phyloP scores from a whole-genome alignment of 2,797 vertebrate genomes.

The Garrulus glandarius region DNA sequence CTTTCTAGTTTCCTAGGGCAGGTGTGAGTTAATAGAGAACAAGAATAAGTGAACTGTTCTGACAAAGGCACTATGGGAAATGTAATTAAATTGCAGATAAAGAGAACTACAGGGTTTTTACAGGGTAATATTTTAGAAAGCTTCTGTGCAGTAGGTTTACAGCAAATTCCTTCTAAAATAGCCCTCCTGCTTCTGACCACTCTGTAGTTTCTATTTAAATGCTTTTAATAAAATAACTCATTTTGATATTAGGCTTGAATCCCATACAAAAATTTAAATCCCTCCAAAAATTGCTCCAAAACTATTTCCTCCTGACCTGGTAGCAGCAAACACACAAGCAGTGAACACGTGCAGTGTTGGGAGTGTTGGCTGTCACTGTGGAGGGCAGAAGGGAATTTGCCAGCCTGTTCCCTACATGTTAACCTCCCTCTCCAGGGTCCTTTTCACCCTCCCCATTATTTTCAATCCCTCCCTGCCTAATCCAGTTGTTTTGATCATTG shows the following conservation, averaged over 20 bases:
- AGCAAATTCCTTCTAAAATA: slow-evolving; percentile 57
- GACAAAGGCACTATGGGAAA: slow-evolving; percentile 31
- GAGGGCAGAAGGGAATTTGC: background rate
- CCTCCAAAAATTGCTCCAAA: slow-evolving; percentile 63
- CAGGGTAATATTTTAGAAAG: slow-evolving; percentile 73
- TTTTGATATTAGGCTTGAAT: slow-evolving; percentile 69
- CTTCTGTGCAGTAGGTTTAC: slow-evolving; percentile 45
- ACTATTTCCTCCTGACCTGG: slow-evolving; percentile 58
- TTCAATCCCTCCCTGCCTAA: background rate
- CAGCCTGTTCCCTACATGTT: background rate
- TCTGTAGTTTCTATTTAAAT: slow-evolving; percentile 58
- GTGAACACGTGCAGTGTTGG: background rate
- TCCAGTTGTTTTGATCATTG: background rate
- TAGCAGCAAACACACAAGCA: slow-evolving; percentile 52
- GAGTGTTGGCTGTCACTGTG: background rate
- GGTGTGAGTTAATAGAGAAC: slow-evolving; percentile 31
- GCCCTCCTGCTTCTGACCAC: slow-evolving; percentile 11
- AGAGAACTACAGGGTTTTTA: slow-evolving; percentile 58
- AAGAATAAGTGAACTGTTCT: slow-evolving; percentile 28
- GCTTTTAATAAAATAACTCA: slow-evolving; percentile 72
- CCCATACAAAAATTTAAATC: slow-evolving; percentile 55
- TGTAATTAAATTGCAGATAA: slow-evolving; percentile 73
- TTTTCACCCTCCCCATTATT: background rate
- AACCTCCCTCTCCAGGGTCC: background rate
- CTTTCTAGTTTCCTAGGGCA: background rate